phyloP scores from a whole-genome alignment of 2,888 invertebrate species.

The Cephus pulcher region DNA sequence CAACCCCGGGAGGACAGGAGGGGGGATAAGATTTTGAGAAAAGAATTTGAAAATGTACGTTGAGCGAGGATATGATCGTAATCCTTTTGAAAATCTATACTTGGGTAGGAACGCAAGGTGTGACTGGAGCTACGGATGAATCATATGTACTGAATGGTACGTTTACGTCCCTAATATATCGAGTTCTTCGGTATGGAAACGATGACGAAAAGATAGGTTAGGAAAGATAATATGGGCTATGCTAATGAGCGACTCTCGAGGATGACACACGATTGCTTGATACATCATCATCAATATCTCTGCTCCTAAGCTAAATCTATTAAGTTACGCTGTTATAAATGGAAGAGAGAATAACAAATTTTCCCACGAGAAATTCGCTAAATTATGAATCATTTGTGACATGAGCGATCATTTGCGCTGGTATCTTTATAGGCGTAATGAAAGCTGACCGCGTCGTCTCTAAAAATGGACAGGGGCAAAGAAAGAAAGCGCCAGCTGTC shows the following conservation, averaged over 20 bases:
- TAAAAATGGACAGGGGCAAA: conserved; percentile 3
- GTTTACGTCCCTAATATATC: not conserved
- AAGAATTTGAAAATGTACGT: not conserved
- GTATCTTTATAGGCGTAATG: not conserved
- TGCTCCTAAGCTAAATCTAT: not conserved
- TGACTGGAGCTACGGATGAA: not conserved
- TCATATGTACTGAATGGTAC: not conserved
- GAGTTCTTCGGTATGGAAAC: not conserved
- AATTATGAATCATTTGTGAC: not conserved
- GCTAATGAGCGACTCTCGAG: not conserved
- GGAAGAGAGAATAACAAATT: not conserved
- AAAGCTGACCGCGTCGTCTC: not conserved
- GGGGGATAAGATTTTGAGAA: not conserved
- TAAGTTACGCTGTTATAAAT: not conserved
- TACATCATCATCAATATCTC: not conserved
- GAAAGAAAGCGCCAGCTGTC: conserved; percentile 6
- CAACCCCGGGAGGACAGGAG: not conserved
- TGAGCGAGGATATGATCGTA: not conserved
- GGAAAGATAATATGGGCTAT: not conserved
- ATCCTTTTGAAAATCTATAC: not conserved
- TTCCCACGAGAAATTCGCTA: not conserved
- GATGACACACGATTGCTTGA: not conserved
- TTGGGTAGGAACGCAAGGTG: not conserved
- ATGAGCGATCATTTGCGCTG: not conserved
- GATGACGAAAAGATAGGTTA: not conserved